Evolutionary conservation across 2,113 vertebrate species (phyloP).

Genomic region (Crotalus viridis): DNA sequence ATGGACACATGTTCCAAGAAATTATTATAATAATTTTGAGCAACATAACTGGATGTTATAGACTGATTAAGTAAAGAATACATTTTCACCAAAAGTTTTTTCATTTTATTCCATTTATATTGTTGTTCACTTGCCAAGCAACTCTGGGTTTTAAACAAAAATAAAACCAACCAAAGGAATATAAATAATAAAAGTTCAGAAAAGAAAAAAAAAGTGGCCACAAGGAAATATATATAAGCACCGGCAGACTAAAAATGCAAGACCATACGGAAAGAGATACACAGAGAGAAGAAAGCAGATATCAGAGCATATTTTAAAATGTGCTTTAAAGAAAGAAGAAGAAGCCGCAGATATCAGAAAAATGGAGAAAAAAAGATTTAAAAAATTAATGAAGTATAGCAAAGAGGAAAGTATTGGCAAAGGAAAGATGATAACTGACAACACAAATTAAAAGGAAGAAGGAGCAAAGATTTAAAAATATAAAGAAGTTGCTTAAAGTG

Average conservation of each 20-base stretch:
- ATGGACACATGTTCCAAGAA: background rate
- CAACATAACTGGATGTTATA: background rate
- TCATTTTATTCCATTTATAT: background rate
- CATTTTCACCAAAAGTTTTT: background rate
- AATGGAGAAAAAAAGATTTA: background rate
- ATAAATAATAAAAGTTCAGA: background rate
- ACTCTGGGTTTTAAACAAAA: background rate
- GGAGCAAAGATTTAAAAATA: background rate
- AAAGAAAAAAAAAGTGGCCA: background rate
- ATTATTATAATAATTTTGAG: background rate
- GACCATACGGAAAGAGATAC: background rate
- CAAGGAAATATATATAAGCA: background rate
- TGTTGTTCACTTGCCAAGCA: background rate
- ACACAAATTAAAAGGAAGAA: background rate
- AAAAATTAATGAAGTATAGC: background rate
- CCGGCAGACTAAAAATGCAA: background rate
- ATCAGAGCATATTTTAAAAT: background rate
- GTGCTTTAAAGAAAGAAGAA: background rate
- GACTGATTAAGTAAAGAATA: background rate
- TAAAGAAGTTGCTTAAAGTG: background rate
- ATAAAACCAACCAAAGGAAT: background rate
- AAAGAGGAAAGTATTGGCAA: background rate
- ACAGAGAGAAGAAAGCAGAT: background rate
- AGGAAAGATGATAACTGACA: background rate
- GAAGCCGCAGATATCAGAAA: background rate